Evolutionary conservation across 1,140 invertebrate species (phyloP).

Genomic region (Drosophila chauvacae): DNA sequence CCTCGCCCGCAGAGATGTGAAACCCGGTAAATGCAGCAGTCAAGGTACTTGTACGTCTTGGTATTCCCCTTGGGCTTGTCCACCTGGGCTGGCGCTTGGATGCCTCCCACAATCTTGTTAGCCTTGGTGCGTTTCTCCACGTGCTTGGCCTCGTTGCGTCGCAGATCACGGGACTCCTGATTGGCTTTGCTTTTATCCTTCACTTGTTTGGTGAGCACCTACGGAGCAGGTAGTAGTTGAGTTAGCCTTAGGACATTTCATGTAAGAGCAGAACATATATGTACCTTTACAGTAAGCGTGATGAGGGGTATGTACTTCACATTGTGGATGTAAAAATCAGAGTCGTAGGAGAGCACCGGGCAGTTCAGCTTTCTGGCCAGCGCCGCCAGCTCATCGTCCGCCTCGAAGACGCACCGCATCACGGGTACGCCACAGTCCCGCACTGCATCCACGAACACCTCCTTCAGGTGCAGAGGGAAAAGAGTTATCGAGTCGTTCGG

Average conservation of each 20-base stretch:
- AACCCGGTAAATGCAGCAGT: conserved; percentile 90
- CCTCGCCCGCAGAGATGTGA: conserved; percentile 89
- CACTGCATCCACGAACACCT: conserved; percentile 90
- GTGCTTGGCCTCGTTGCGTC: conserved; percentile 68
- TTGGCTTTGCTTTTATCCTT: conserved; percentile 24
- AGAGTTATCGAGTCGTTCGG: conserved; percentile 85
- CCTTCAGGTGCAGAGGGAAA: conserved; percentile 89
- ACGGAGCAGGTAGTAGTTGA: no score
- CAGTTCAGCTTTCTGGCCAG: conserved; percentile 91
- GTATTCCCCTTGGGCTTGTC: neutral
- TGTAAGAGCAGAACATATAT: neutral
- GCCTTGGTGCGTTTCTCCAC: conserved; percentile 76
- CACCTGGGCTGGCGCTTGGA: conserved; percentile 23
- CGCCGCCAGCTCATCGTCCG: conserved; percentile 93
- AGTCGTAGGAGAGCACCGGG: conserved; percentile 94
- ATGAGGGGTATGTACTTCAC: conserved; percentile 92
- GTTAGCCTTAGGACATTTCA: no score
- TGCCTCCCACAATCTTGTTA: conserved; percentile 57
- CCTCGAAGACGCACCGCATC: conserved; percentile 92
- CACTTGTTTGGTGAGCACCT: conserved; percentile 69
- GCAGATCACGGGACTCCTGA: conserved; percentile 22
- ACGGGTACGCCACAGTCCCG: conserved; percentile 87
- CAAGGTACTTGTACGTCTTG: conserved; percentile 84
- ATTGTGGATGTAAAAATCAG: conserved; percentile 96
- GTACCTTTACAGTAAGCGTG: conserved; percentile 86